Evolutionary conservation across 1,140 invertebrate genomes (phyloP), one percentile per base, ranked within the genome.

Genomic region (Dysdera silvatica): DNA sequence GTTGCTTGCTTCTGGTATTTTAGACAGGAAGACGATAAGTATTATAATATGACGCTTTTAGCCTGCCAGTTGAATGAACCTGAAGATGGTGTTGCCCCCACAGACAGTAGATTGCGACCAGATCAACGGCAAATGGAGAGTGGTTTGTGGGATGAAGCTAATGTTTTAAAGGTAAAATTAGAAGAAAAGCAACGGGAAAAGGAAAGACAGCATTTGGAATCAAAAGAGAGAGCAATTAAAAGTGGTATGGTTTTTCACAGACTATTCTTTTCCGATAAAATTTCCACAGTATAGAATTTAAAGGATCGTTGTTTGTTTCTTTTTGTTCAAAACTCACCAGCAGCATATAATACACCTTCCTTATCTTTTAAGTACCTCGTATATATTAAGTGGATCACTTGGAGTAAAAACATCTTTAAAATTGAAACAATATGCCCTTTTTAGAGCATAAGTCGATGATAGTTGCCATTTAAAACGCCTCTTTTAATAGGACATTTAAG

Each of bases 31-130:
- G 66, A 71, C 51, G 79, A 80, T 56, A 72, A 70, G 29, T 73
- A 74, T 70, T 81, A 82, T 69, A 74, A 75, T 68, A 81, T 82
- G 60, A 80, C 79, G 1, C 64, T 75, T 64, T 81, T 99, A 69
- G 93, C 96, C 23, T 88, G 91, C 73, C 91, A 98, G 79, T 78
- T 99, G 51, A 82, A 82, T 67, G 80, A 82, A 61, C 69, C 71
- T 6, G 80, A 81, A 60, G 74, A 77, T 1, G 75, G 71, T 5
- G 77, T 82, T 26, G 80, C 80, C 0, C 81, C 81, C 20, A 82
- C 80, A 7, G 80, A 82, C 71, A 74, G 74, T 14, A 72, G 80
- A n/a, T 62, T 69, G 10, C 71, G 80, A 40, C 80, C 81, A 0
- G 80, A 82, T 68, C 80, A 82, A 69, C 71, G 80, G n/a, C 61